Base-by-base conservation (phyloP, 2,888 invertebrate species). In the Himalopsyche tibetana region DNA sequence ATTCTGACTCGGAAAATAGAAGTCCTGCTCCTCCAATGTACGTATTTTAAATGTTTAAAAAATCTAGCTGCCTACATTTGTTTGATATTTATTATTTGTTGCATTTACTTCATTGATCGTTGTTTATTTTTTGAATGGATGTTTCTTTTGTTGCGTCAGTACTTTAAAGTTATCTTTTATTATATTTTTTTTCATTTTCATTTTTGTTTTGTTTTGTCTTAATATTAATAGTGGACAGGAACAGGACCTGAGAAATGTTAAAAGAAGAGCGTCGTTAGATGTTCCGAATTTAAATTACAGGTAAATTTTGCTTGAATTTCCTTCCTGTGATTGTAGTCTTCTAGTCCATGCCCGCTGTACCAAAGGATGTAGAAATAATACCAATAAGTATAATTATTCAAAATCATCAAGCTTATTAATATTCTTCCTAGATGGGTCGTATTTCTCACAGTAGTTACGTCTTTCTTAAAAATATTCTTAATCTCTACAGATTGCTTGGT, bases 1-100 rank as follows among this genome's bases (percentile, higher is more conserved):
- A 87, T 85, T 87, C 87, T 87, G 85, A 85, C 82, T 84, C 83
- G 40, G 87, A 85, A 82, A 87, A 63, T 82, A 85, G 82, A 74
- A 84, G 83, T 82, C 85, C 85, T 85, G 87, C 83, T 87, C 87
- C 87, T 87, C 87, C 83, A 87, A 87, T 87, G 87, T 87, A 87
- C 82, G 87, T 87, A 84, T 79, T 74, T 74, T 74, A 28, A 69
- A 74, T 36, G 36, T 38, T 74, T 12, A 83, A 63, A 80, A 82
- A 45, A 82, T 81, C 51, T 56, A 63, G 4, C 28, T 42, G 81
- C 51, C 28, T 81, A 84, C 45, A 45, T 63, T 81, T 82, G 81
- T 69, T 84, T 69, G 84, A 84, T 84, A 80, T 56, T 84, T 80
- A 80, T 55, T 80, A 80, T 84, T 80, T 19, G 82, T 45, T 55